phyloP scores from a whole-genome alignment of 2,888 invertebrate species.

The Dynastes grantii region DNA sequence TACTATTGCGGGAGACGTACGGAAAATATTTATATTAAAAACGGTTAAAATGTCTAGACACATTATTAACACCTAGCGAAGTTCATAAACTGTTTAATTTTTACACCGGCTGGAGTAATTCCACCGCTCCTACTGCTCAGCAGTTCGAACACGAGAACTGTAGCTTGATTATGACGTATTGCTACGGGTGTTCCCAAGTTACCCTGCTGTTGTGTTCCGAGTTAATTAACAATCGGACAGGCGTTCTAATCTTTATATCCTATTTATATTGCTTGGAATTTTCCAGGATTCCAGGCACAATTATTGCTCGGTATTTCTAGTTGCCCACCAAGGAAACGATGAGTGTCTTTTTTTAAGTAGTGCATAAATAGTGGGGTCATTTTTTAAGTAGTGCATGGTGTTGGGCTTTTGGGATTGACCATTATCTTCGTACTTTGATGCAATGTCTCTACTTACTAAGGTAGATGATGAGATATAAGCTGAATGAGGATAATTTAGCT shows the following conservation, averaged over 20 bases:
- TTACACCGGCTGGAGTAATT: background rate
- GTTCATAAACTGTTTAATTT: slow-evolving; percentile 13
- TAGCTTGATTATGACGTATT: slow-evolving; percentile 10
- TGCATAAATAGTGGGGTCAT: too few species aligned
- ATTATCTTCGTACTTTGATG: too few species aligned
- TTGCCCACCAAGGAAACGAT: too few species aligned
- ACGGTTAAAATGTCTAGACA: slow-evolving; percentile 8
- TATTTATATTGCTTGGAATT: background rate
- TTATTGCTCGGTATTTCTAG: too few species aligned
- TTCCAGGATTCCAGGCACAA: too few species aligned
- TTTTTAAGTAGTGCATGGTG: too few species aligned
- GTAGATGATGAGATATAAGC: too few species aligned
- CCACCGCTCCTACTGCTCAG: background rate
- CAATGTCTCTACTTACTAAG: too few species aligned
- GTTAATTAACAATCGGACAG: slow-evolving; percentile 5
- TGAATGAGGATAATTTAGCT: too few species aligned
- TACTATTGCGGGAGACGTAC: background rate
- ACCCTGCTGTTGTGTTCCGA: background rate
- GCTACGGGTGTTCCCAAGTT: background rate
- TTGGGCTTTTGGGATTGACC: too few species aligned
- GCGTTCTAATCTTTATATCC: background rate
- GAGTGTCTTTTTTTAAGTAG: too few species aligned
- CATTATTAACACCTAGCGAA: slow-evolving; percentile 7
- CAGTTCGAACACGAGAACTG: background rate
- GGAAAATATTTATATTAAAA: background rate